Base-by-base conservation (phyloP, 2,888 invertebrate species). In the Cylloceria caligata region DNA sequence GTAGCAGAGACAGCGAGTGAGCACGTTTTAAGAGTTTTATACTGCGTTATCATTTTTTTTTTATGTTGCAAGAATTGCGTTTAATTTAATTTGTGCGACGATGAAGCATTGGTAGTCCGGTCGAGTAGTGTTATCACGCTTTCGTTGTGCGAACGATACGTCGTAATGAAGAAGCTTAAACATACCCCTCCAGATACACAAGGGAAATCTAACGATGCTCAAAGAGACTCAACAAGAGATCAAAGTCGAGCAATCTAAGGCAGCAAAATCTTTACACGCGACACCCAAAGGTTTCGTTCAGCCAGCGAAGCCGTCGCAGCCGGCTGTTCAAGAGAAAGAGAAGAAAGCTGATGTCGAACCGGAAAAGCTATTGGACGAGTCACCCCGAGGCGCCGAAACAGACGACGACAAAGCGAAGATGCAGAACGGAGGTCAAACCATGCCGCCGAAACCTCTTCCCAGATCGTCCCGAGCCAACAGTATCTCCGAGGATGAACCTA, bases 391-490 rank as follows among this genome's bases (percentile, higher is more conserved):
- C n/a, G 34, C 82, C 3, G 90, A 91, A 16, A 72, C 75, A 3
- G 87, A 92, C 55, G 91, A 92, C 7, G 91, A 92, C 2, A 90
- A 89, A 72, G 85, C 71, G 3, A 92, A 91, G 76, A 88, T 91
- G 75, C 92, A 93, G 75, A 93, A 93, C 82, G 92, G 92, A 0
- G 89, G 89, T 0, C 93, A 93, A 4, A 89, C 93, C 0, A 94
- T 95, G 62, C 95, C 96, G 1, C 97, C 97, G 0, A 97, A 97
- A 91, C 97, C 97, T 13, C 93, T 97, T 93, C 97, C 97, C 0
- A 94, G 97, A 87, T 96, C 96, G 0, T 97, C 95, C 57, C 94
- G 96, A 87, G 94, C 95, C 52, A 95, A 95, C 88, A 95, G 97
- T 13, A 94, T 97, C 76, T 96, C 96, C 0, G 97, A 97, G 88